Base-by-base conservation (phyloP, 2,888 invertebrate genomes). In the Scaptomyza caliginosa region DNA sequence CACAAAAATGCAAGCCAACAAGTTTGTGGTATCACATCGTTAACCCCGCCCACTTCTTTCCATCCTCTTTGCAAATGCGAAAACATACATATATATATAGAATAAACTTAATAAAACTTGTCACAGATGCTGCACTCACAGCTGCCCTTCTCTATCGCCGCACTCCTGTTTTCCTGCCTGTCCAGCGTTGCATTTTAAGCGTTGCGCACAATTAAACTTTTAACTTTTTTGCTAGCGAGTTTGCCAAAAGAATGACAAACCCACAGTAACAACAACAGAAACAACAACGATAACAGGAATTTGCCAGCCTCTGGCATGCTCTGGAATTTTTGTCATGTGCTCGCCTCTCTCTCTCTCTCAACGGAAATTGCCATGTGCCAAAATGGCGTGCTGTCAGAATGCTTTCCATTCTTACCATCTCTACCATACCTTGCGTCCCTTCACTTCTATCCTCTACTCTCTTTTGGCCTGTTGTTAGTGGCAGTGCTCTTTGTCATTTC, bases 191-290 rank as follows among this genome's bases (percentile, higher is more conserved):
- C 72, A 68, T 65, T 74, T 73, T 76, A 76, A 82, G 74, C 77
- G 81, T 68, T 85, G 74, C 77, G 81, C 86, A 86, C 86, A 85
- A 85, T 85, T 86, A 85, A 86, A 85, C 84, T 86, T 85, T 85
- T 75, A 86, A 85, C 86, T 85, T 85, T 84, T 84, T 73, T 70
- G 66, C 66, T 17, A 26, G 34, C 26, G 40, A 59, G 66, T 74
- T 78, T 77, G 48, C 54, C 55, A 13, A 54, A 58, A 74, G 83
- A 77, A 76, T 45, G 71, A 75, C 21, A 46, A 28, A n/a, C 30
- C 30, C 11, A 30, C 24, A 24, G 7, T 6, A 24, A 24, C 11
- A 43, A 38, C 13, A 38, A 28, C 26, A 30, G n/a, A 3, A 13
- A 10, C 11, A 38, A 36, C 10, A 36, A 36, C 16, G 5, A 10